A percentile compares a stretch with the other conserved stretches of the same genome.
These are phyloP conservation scores for Hassar affinis DNA, from an alignment of 2,113 vertebrate genomes.

Conservation along the genomic window DNA sequence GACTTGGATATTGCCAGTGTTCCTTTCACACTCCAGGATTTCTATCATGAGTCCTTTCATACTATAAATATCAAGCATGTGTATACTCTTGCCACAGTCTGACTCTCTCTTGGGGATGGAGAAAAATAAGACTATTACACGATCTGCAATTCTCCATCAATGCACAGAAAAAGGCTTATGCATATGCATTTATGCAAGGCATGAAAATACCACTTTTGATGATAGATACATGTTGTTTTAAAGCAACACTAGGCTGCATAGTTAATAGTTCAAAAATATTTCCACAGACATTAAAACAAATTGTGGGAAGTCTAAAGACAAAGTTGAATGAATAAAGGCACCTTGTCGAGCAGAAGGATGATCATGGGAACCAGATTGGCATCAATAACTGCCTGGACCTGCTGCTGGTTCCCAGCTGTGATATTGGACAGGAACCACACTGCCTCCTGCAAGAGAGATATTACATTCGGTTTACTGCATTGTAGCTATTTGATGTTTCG, in stretches of 20 bases:
- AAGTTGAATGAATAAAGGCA: conserved; percentile 54
- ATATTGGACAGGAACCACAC: conserved; percentile 99
- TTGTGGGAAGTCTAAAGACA: not conserved
- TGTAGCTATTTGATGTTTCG: not conserved
- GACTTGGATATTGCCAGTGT: no score
- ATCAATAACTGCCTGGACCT: conserved; percentile 98
- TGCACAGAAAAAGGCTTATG: no score
- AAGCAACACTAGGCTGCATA: no score
- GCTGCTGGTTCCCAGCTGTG: conserved; percentile 98
- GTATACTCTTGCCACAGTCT: no score
- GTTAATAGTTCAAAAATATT: not conserved
- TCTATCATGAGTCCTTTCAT: no score
- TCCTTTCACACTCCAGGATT: no score
- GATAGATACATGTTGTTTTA: no score
- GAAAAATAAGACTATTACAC: no score
- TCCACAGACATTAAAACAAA: not conserved
- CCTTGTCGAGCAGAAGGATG: conserved; percentile 98
- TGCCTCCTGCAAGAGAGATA: conserved; percentile 83
- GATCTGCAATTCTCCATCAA: no score
- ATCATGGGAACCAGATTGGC: conserved; percentile 98
- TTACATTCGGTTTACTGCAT: not conserved
- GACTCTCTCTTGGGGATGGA: no score
- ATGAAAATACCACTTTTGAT: not conserved
- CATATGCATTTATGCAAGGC: no score
- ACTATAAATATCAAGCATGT: no score